phyloP scores from a whole-genome alignment of 2,113 vertebrate species.

The Sterna hirundo region DNA sequence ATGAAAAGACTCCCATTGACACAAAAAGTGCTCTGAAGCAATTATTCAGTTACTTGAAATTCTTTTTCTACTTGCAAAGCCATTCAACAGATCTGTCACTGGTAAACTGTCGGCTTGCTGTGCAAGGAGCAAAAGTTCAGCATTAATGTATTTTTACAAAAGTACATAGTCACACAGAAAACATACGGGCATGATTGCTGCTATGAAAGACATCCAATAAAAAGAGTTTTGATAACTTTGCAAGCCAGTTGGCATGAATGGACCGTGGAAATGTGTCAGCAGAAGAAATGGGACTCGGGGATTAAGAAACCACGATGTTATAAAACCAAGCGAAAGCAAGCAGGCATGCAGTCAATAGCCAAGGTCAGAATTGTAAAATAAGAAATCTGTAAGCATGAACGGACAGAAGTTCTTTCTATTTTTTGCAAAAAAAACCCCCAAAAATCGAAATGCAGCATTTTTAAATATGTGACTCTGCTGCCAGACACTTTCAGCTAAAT shows the following conservation, averaged over 20 bases:
- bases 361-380: background rate
- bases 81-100: conserved; percentile 3
- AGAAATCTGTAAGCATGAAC: background rate
- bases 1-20: background rate
- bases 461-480: background rate
- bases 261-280: background rate
- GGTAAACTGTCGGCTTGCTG: background rate
- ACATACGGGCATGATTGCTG: background rate
- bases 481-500: background rate
- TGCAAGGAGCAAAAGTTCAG: background rate
- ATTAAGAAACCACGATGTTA: background rate
- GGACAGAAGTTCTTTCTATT: background rate
- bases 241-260: background rate
- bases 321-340: background rate
- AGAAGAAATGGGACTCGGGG: background rate
- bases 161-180: background rate
- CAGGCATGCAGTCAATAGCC: background rate
- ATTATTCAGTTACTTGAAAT: conserved; percentile 28
- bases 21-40: background rate
- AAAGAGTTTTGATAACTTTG: background rate
- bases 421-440: background rate
- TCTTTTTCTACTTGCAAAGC: conserved; percentile 22
- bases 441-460: background rate
- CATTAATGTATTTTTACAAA: background rate
- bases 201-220: background rate